Evolutionary conservation across 2,797 vertebrate species (phyloP).

Genomic region (Mus caroli): DNA sequence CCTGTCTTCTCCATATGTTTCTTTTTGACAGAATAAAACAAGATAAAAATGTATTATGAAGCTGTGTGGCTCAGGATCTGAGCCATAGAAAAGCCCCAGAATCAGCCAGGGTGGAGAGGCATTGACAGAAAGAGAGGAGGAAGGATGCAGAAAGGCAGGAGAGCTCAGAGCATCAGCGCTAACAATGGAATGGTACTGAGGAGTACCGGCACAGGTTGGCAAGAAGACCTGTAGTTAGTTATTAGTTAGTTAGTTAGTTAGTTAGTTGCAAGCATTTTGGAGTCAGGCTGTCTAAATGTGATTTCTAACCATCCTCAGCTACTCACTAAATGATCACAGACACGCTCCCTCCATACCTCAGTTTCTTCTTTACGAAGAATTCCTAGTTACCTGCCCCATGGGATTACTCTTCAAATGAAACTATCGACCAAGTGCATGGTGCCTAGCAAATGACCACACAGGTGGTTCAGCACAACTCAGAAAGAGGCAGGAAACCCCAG

Average conservation of each 20-base stretch:
- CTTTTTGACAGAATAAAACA: slow-evolving; percentile 14
- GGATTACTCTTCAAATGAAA: neutral
- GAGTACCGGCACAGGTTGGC: accelerated
- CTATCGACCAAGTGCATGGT: too few species aligned
- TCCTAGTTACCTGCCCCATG: neutral
- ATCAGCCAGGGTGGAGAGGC: neutral
- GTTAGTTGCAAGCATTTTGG: neutral
- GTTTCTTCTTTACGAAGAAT: neutral
- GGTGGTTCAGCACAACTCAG: neutral
- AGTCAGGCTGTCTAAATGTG: neutral
- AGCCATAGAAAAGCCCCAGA: neutral
- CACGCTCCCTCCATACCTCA: neutral
- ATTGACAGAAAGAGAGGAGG: neutral
- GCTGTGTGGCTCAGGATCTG: neutral
- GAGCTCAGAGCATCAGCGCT: neutral
- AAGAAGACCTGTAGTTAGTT: neutral
- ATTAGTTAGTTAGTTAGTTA: too few species aligned
- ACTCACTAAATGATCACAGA: neutral
- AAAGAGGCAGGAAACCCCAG: neutral
- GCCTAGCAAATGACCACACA: neutral
- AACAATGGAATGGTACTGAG: neutral
- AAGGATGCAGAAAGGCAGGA: neutral
- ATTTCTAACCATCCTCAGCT: neutral
- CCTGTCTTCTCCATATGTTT: neutral
- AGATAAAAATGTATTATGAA: neutral